Percentiles rank a stretch among this genome's conserved stretches.
These are phyloP conservation scores for Melieria crassipennis DNA, from an alignment of 2,888 invertebrate genomes.

Conservation along the genomic window DNA sequence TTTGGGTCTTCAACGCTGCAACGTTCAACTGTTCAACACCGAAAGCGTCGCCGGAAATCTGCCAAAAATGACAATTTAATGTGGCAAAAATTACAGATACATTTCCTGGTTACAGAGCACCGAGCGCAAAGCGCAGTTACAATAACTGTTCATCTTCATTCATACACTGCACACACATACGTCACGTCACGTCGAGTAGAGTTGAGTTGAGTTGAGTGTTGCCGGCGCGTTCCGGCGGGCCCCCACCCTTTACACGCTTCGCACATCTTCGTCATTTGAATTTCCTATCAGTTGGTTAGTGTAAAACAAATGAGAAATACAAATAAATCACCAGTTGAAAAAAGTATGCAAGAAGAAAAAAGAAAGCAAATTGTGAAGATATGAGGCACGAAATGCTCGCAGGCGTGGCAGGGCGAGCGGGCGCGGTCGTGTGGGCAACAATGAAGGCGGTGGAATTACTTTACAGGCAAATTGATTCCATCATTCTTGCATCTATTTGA, in stretches of 20 bases:
- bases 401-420: background rate
- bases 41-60: too few species aligned
- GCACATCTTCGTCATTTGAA: slow-evolving; percentile 30
- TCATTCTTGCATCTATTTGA: slow-evolving; percentile 56
- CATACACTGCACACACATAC: too few species aligned
- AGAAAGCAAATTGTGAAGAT: slow-evolving; percentile 16
- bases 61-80: background rate
- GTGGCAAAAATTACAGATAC: background rate
- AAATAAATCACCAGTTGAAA: background rate
- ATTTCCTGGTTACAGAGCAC: slow-evolving; percentile 1
- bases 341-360: slow-evolving; percentile 5
- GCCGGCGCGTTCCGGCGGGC: background rate
- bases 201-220: too few species aligned
- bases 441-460: slow-evolving; percentile 12
- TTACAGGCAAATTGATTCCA: slow-evolving; percentile 32
- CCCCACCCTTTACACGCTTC: slow-evolving; percentile 14
- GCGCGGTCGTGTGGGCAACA: background rate
- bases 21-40: too few species aligned
- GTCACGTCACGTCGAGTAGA: too few species aligned
- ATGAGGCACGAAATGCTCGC: slow-evolving; percentile 3
- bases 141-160: background rate
- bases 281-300: slow-evolving; percentile 18
- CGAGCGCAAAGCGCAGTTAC: slow-evolving; percentile 10
- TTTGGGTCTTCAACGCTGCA: too few species aligned
- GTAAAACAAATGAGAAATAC: background rate